phyloP scores from a whole-genome alignment of 2,888 invertebrate genomes.

The Himalopsyche japonica region DNA sequence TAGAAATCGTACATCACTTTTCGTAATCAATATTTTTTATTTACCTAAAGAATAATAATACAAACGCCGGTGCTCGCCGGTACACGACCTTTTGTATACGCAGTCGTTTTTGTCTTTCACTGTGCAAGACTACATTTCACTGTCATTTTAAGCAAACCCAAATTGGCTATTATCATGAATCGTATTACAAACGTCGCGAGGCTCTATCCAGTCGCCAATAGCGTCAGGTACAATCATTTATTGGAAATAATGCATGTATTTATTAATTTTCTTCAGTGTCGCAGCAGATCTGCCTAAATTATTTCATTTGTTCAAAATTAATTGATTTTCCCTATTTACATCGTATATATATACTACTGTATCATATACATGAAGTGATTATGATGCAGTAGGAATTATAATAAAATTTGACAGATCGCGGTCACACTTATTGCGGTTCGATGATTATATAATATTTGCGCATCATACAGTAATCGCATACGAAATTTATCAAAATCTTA shows the following conservation, averaged over 20 bases:
- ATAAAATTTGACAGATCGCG: not conserved
- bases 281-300: not conserved
- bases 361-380: too few species aligned
- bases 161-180: constrained; percentile 7
- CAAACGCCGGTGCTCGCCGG: not conserved
- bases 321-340: too few species aligned
- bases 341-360: too few species aligned
- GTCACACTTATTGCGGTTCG: not conserved
- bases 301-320: too few species aligned
- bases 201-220: constrained; percentile 16
- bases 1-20: too few species aligned
- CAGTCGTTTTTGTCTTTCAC: not conserved
- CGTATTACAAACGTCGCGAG: constrained; percentile 43
- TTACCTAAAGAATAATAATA: not conserved
- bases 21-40: too few species aligned
- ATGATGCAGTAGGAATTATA: too few species aligned
- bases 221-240: constrained; percentile 7
- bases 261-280: not conserved
- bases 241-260: not conserved
- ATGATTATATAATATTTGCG: constrained; percentile 38
- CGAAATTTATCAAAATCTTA: too few species aligned
- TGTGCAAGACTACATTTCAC: not conserved
- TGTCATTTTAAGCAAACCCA: not conserved
- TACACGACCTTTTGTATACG: too few species aligned
- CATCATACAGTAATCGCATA: not conserved